Evolutionary conservation across 2,113 vertebrate species (phyloP).

Genomic region (Synchiropus splendidus): DNA sequence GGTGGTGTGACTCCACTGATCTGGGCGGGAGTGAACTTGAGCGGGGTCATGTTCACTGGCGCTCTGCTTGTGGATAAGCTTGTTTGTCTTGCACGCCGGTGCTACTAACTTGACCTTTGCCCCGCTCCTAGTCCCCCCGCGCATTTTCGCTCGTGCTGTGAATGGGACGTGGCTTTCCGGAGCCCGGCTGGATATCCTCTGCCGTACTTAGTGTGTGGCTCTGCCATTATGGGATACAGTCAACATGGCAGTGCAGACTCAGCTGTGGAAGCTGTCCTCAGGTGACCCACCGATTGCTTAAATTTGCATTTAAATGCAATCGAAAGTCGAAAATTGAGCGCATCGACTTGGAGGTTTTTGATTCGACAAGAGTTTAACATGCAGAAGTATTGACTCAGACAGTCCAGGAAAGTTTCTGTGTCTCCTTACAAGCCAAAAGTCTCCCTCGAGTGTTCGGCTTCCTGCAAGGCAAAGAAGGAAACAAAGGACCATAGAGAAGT

Average conservation of each 20-base stretch:
- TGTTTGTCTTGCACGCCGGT: conserved; percentile 25
- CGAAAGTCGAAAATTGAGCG: too few relatives aligned
- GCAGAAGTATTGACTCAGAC: conserved; percentile 19
- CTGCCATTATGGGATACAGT: conserved; percentile 12
- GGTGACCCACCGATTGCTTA: conserved; percentile 27
- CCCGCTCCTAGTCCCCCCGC: conserved; percentile 15
- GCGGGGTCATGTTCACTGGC: conserved; percentile 10
- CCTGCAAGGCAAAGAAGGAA: conserved; percentile 45
- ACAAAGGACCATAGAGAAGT: conserved; percentile 57
- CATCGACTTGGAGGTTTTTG: conserved; percentile 12
- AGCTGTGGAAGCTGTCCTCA: conserved; percentile 37
- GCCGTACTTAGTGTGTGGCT: conserved; percentile 10
- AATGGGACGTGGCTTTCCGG: conserved; percentile 24
- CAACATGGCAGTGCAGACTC: conserved; percentile 27
- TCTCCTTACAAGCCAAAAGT: conserved; percentile 42
- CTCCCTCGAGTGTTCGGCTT: conserved; percentile 53
- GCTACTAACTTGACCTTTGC: conserved; percentile 34
- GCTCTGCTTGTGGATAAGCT: conserved; percentile 7
- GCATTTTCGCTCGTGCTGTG: conserved; percentile 22
- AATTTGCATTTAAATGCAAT: conserved; percentile 4
- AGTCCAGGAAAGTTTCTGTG: conserved; percentile 30
- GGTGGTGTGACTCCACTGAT: not conserved
- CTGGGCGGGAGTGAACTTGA: conserved; percentile 28
- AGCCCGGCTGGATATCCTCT: conserved; percentile 35
- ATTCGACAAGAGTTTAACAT: conserved; percentile 10